Base-by-base conservation (phyloP, 2,113 vertebrate species). In the Chaetura pelagica region DNA sequence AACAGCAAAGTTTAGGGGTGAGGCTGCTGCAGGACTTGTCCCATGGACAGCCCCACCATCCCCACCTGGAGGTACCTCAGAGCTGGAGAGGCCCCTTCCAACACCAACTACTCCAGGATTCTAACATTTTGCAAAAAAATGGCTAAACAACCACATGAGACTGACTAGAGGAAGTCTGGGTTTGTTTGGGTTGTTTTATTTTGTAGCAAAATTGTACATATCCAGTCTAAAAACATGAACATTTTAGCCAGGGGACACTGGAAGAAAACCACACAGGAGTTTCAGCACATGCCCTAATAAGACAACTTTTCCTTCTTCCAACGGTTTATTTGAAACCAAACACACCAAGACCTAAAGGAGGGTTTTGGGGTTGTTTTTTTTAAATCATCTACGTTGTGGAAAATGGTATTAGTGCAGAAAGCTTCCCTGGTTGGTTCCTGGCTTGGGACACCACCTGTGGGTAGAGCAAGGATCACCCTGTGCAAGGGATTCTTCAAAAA, bases 151-250 rank as follows among this genome's bases (percentile, higher is more conserved):
- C n/a, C 18, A 64, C 30, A 84, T 4, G 13, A 86, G 32, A 81
- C 40, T 20, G 29, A 84, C 11, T 29, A 59, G 29, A 46, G 51
- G 73, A 64, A 69, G 87, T 46, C 16, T 46, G 40, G 38, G 38
- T 38, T 38, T 38, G 38, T 38, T 38, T 42, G 9, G 40, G 20
- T 21, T 48, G 68, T 9, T 51, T 94, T 97, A 97, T 97, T 92
- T 96, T 97, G 78, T 97, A 95, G 92, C 48, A 95, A 97, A 97
- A 84, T 77, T 57, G 95, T 96, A 97, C 92, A 94, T 96, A 95
- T 48, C 96, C 74, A 92, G 62, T 75, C 97, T 96, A 90, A 83
- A 97, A 97, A 80, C 84, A 55, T 27, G 29, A 89, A 93, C 85
- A 87, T 94, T 94, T 94, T 90, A 75, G 16, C 93, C 63, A 95